These are phyloP conservation scores for Helicoverpa zea DNA, from an alignment of 1,140 invertebrate species.

Conservation along the genomic window DNA sequence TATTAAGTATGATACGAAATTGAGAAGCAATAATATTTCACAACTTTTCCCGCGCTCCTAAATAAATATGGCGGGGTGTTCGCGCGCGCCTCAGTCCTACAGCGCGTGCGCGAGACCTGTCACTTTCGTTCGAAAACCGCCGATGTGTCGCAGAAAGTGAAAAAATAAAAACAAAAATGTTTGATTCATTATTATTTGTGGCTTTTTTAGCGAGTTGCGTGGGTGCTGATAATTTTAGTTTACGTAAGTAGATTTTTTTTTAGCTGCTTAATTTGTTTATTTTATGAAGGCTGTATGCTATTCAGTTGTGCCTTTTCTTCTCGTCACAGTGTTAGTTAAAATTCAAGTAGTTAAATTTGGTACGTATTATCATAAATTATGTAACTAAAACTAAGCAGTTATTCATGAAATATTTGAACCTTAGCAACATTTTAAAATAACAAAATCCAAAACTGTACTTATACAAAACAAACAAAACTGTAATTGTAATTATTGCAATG, in stretches of 20 bases:
- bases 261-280: not conserved
- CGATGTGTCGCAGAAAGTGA: conserved; percentile 38
- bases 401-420: no score
- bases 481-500: no score
- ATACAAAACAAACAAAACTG: no score
- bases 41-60: conserved; percentile 30
- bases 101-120: conserved; percentile 51
- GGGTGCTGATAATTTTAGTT: conserved; percentile 17
- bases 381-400: no score
- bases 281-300: no score
- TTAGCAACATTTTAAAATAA: no score
- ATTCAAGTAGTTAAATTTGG: no score
- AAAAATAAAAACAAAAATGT: conserved; percentile 22
- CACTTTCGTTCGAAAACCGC: conserved; percentile 41
- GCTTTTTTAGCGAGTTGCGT: conserved; percentile 39
- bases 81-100: conserved; percentile 54
- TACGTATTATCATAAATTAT: no score
- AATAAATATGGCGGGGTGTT: conserved; percentile 49
- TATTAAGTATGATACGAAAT: conserved; percentile 19
- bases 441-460: no score
- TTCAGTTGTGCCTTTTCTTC: no score
- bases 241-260: conserved; percentile 45
- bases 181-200: conserved; percentile 41
- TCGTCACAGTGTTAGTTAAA: no score
- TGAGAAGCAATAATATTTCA: conserved; percentile 49